These are phyloP conservation scores for Streptopelia turtur DNA, from an alignment of 2,797 vertebrate species.

Conservation along the genomic window DNA sequence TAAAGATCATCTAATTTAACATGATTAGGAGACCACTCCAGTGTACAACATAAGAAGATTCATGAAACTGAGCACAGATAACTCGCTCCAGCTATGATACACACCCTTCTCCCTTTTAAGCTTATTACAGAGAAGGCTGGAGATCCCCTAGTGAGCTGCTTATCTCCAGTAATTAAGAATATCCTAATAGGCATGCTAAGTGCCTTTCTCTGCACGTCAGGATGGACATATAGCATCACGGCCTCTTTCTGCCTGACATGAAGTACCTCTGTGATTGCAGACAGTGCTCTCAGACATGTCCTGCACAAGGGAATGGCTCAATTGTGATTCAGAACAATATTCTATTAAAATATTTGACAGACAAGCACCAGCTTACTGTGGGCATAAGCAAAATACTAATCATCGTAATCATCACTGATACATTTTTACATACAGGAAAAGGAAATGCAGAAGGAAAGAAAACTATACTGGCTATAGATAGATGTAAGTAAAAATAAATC, in stretches of 20 bases:
- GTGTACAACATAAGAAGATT: constrained; percentile 47
- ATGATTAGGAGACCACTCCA: constrained; percentile 31
- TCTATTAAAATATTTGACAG: constrained; percentile 58
- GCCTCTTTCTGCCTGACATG: background rate
- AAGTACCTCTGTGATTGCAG: constrained; percentile 27
- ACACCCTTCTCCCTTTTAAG: constrained; percentile 20
- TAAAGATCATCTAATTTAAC: constrained; percentile 51
- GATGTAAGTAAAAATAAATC: background rate
- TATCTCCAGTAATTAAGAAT: constrained; percentile 58
- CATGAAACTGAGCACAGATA: constrained; percentile 27
- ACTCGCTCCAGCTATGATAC: constrained; percentile 34
- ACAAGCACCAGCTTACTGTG: background rate
- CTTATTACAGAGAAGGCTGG: constrained; percentile 18
- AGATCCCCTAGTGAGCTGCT: constrained; percentile 24
- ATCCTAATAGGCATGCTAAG: constrained; percentile 36
- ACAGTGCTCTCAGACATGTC: constrained; percentile 26
- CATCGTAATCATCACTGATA: background rate
- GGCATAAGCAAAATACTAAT: constrained; percentile 24
- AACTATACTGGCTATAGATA: background rate
- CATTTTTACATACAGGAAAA: constrained; percentile 7
- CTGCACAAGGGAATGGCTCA: background rate
- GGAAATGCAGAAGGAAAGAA: background rate
- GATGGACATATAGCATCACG: constrained; percentile 36
- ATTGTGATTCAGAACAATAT: constrained; percentile 39
- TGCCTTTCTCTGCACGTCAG: constrained; percentile 37